These are phyloP conservation scores for Penaeus chinensis DNA, from an alignment of 1,140 invertebrate species.

Conservation along the genomic window DNA sequence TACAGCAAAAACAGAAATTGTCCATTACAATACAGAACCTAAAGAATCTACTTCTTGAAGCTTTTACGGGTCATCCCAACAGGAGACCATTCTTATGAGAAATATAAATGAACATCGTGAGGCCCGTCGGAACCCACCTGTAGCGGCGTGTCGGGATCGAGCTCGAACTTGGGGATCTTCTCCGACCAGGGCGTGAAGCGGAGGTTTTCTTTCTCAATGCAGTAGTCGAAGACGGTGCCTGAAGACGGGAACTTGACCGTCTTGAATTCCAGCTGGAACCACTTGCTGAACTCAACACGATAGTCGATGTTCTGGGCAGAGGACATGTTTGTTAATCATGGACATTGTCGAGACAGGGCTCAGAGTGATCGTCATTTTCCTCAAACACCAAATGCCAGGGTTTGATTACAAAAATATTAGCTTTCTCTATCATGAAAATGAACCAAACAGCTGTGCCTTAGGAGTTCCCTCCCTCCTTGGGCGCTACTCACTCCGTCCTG, in stretches of 20 bases:
- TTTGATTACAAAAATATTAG: too few species aligned
- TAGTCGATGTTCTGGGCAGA: constrained; percentile 78
- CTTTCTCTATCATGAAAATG: too few species aligned
- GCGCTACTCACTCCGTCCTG: constrained; percentile 83
- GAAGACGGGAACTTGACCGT: constrained; percentile 90
- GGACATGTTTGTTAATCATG: background rate
- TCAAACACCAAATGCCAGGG: too few species aligned
- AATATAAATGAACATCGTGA: background rate
- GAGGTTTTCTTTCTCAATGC: constrained; percentile 89
- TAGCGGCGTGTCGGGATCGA: constrained; percentile 90
- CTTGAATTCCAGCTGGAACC: constrained; percentile 97
- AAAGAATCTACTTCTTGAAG: too few species aligned
- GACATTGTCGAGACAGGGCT: too few species aligned
- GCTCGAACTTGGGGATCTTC: constrained; percentile 87
- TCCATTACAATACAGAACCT: too few species aligned
- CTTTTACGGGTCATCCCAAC: too few species aligned
- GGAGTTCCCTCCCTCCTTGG: background rate
- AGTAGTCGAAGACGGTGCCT: constrained; percentile 96
- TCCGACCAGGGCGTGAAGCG: constrained; percentile 91
- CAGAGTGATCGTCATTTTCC: too few species aligned
- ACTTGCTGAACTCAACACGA: constrained; percentile 95
- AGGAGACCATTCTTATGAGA: background rate
- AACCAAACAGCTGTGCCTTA: too few species aligned
- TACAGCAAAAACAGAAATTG: too few species aligned
- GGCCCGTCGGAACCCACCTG: constrained; percentile 74